Evolutionary conservation across 2,113 vertebrate species (phyloP), one percentile per base, ranked within the genome.

Genomic region (Cacatua alba): DNA sequence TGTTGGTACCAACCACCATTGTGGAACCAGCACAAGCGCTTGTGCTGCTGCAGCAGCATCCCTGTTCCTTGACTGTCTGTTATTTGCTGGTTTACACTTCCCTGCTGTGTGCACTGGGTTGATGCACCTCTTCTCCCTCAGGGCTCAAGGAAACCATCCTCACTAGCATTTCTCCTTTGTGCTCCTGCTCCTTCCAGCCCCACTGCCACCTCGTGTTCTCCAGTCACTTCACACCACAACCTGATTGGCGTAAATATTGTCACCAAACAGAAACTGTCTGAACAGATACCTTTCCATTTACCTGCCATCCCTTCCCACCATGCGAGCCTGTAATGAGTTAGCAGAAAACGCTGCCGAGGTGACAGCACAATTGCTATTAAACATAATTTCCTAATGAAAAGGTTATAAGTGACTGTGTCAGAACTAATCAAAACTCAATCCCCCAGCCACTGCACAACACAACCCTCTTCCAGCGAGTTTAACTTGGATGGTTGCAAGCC

Each of bases 381-480:
- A 97, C 95, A 95, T 97, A 97, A 98, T 98, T 98, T 98, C 95
- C 97, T 98, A 98, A 98, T 98, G 97, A 98, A 97, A 97, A 98
- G 97, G 97, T 98, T 98, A 97, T 94, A 67, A 97, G 97, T 31
- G 60, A 96, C 88, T 93, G 91, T 86, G 67, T 97, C 96, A 91
- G 87, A 97, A 96, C 95, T 97, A 94, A 98, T 98, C 95, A 98
- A 94, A 96, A 96, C 93, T 97, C 95, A 96, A 90, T 92, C 92
- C 89, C 95, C 90, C 93, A 26, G 75, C 81, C 55, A 76, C 74
- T 17, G 46, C 80, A 37, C 67, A 94, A 86, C 93, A 91, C 90
- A 90, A 75, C 17, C 81, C 43, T 53, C 71, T 71, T 53, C 77
- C 69, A 82, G 76, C 3, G 72, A 18, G 41, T 23, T 82, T 37